Evolutionary conservation across 2,113 vertebrate species (phyloP).

Genomic region (Jacana jacana): DNA sequence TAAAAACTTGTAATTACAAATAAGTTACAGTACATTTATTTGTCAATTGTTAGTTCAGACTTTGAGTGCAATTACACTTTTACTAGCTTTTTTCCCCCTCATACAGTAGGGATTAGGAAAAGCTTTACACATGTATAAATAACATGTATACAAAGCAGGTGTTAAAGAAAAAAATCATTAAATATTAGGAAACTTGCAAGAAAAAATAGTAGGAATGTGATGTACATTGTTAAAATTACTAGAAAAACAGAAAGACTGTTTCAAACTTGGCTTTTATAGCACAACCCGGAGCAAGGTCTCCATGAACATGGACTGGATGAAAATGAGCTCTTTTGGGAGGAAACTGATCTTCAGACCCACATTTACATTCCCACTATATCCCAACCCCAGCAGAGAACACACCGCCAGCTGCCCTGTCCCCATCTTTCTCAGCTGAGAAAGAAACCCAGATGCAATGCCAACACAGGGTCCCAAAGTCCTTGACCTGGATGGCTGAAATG

Average conservation of each 20-base stretch:
- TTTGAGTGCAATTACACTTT: background rate
- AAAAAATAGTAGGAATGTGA: background rate
- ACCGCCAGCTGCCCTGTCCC: background rate
- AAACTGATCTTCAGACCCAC: background rate
- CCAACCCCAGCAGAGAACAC: background rate
- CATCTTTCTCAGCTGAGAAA: background rate
- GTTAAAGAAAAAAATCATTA: background rate
- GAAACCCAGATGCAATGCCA: background rate
- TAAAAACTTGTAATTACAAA: background rate
- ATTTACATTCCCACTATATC: background rate
- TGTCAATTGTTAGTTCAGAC: background rate
- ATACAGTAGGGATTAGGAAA: background rate
- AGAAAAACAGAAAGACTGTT: background rate
- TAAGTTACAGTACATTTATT: background rate
- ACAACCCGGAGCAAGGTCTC: background rate
- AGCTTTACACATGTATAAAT: background rate
- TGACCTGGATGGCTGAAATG: background rate
- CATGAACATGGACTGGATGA: background rate
- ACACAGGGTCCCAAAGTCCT: background rate
- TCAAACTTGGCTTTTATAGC: background rate
- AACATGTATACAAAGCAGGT: background rate
- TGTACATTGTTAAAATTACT: background rate
- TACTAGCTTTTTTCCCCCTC: background rate
- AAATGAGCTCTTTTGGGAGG: background rate
- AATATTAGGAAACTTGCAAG: background rate